Evolutionary conservation across 2,888 invertebrate species (phyloP), one percentile per base, ranked within the genome.

Genomic region (Strigamia crassipes): DNA sequence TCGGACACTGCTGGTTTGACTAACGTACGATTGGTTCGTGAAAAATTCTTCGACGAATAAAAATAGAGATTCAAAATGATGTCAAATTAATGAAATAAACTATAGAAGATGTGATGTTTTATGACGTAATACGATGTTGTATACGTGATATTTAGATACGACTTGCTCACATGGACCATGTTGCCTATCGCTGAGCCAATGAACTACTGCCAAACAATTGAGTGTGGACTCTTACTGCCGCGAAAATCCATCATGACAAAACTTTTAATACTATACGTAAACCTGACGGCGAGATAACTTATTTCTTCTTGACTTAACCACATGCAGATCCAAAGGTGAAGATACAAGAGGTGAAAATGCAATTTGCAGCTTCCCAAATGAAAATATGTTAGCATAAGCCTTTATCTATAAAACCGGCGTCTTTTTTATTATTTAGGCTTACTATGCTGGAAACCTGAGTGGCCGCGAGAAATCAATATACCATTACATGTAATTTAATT

Each of bases 161-260:
- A 12, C 10, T 23, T 2, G 13, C 23, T 61, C 61, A 23, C 61
- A 61, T 61, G 61, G 21, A 18, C 23, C 23, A 15, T 61, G 61
- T 23, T 61, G 18, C 23, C 18, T 10, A 18, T 61, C 23, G 61
- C 18, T 61, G 61, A 61, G 18, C 61, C 61, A 61, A 61, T 61
- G 61, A 73, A 73, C 73, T 73, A 73, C 23, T 15, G 31, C 27
- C 73, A 73, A 73, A 73, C 73, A 73, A 27, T 73, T 27, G 73
- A 15, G 27, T 73, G 73, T 73, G 15, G 73, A 12, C 9, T 27
- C 73, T 27, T 31, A 73, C 12, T 73, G 15, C 73, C 73, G 73
- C 73, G 73, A 73, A 51, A 73, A 73, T 73, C 73, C 31, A 73
- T 73, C 31, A 73, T 73, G 73, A 31, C 31, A 73, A 73, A 27